phyloP scores from a whole-genome alignment of 1,140 invertebrate species.

The Musca vetustissima region DNA sequence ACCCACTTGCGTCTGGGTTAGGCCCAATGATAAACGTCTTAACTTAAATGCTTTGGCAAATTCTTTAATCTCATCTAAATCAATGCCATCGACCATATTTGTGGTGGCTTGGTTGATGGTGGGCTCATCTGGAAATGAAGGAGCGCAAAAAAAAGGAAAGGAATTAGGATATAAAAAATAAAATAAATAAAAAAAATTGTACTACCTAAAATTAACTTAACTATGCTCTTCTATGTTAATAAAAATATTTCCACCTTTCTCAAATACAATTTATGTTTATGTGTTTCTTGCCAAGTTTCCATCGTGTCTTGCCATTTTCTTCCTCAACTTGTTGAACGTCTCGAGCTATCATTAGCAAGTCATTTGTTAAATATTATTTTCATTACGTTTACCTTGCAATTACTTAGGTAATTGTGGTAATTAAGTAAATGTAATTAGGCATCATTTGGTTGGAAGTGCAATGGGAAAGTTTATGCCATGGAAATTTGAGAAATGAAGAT shows the following conservation, averaged over 20 bases:
- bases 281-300: too few species aligned
- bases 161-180: constrained; percentile 4
- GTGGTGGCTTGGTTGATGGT: constrained; percentile 91
- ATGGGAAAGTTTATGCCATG: too few species aligned
- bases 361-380: too few species aligned
- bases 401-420: constrained; percentile 7
- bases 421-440: background rate
- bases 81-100: constrained; percentile 94
- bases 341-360: too few species aligned
- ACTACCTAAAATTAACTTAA: constrained; percentile 2
- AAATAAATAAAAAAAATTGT: background rate
- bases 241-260: too few species aligned
- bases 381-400: too few species aligned
- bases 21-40: constrained; percentile 84
- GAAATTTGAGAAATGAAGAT: too few species aligned
- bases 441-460: too few species aligned
- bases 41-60: constrained; percentile 98
- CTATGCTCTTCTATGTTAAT: too few species aligned
- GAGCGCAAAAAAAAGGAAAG: constrained; percentile 12
- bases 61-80: constrained; percentile 96
- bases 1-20: constrained; percentile 95
- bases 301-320: too few species aligned
- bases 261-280: too few species aligned
- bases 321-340: too few species aligned
- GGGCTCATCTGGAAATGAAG: constrained; percentile 74